These are phyloP conservation scores for Amblyornis subalaris DNA, from an alignment of 2,113 vertebrate species.

Conservation along the genomic window DNA sequence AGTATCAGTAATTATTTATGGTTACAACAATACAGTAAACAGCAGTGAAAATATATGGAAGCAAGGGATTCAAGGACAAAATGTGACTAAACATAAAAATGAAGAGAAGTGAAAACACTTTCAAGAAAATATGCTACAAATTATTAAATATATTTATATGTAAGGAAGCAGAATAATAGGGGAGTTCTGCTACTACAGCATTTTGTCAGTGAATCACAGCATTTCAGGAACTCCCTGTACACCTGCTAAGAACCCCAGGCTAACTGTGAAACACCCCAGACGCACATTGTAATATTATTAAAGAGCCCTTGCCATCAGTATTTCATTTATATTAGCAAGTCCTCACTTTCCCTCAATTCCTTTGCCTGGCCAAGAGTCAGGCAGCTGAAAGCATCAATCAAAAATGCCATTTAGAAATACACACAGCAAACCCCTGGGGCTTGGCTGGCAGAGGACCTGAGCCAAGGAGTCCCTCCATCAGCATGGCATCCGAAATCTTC, in stretches of 20 bases:
- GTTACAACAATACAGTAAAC: slow-evolving; percentile 15
- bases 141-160: background rate
- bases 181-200: background rate
- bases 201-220: background rate
- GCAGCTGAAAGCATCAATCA: slow-evolving; percentile 46
- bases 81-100: background rate
- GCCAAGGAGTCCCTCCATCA: background rate
- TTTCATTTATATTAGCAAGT: slow-evolving; percentile 23
- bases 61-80: slow-evolving; percentile 30
- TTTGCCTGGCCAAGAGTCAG: slow-evolving; percentile 1
- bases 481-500: background rate
- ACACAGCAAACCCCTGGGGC: background rate
- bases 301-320: background rate
- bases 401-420: slow-evolving; percentile 22
- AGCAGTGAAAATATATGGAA: background rate
- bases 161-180: background rate
- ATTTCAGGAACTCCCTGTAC: background rate
- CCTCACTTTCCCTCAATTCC: background rate
- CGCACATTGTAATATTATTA: background rate
- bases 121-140: background rate
- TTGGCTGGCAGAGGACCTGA: slow-evolving; percentile 1
- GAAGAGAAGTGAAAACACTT: background rate
- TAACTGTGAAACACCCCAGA: background rate
- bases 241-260: background rate
- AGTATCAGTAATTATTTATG: slow-evolving; percentile 64